Base-by-base conservation (phyloP, 2,888 invertebrate species). In the Cephus nigrinus region DNA sequence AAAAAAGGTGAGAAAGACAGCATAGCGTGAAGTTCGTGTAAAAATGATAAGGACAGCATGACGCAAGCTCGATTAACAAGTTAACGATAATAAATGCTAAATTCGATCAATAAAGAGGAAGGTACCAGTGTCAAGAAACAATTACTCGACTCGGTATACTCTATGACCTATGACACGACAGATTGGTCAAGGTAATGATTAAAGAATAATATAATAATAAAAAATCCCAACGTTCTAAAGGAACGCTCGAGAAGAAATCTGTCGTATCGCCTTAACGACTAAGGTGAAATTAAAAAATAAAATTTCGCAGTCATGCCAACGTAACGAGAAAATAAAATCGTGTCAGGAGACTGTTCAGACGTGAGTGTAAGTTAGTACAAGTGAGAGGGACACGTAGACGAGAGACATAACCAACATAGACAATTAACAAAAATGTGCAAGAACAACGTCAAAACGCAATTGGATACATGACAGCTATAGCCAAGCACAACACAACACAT, bases 81-180 rank as follows among this genome's bases (percentile, higher is more conserved):
- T 33, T 72, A 75, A 73, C 75, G 36, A 80, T 55, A 80, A 69
- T 35, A 80, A 77, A 81, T 79, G 78, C 82, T 78, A 80, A 80
- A 79, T 72, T 76, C 68, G 68, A 77, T 76, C 74, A 15, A 40
- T 80, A 80, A 79, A 83, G 79, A 79, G 81, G 15, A 15, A 40
- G 40, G 40, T 40, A 40, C 40, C 40, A 5, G 15, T 40, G 40
- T 40, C 40, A 40, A 40, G 40, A 15, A 15, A 15, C 40, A 40
- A 15, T 40, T 1, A 40, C 15, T 40, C 40, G 40, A 40, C 40
- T 40, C 4, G 40, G 40, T 40, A 40, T 40, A 40, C 1, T 1
- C 15, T 40, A 40, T 15, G 40, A 40, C 40, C 40, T 15, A 40
- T 82, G 80, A 81, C 79, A 78, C 76, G 78, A 75, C 32, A 40